A percentile compares a stretch with the other conserved stretches of the same genome.
Conservation (phyloP, 2,113 vertebrate species). For the Ifrita kowaldi region DNA sequence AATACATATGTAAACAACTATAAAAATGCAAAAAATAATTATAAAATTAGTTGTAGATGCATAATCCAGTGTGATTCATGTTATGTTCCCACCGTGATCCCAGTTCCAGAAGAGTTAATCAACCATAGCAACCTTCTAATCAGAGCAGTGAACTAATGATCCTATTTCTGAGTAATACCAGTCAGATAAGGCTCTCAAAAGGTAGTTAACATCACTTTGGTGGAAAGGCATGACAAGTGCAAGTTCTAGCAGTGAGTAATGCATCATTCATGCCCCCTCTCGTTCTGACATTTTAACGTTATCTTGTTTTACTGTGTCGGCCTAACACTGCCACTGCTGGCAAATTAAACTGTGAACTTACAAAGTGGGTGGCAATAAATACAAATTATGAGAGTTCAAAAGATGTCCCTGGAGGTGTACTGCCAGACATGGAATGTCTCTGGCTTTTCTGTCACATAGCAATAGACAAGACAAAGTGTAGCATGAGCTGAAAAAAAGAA, state of each 20-base stretch:
- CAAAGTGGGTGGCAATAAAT: conserved; percentile 87
- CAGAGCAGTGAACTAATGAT: conserved; percentile 82
- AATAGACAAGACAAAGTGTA: conserved; percentile 72
- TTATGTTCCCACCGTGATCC: conserved; percentile 67
- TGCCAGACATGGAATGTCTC: conserved; percentile 75
- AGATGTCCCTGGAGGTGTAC: conserved; percentile 79
- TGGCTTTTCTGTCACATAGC: conserved; percentile 76
- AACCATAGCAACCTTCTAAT: conserved; percentile 78
- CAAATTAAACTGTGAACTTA: conserved; percentile 87
- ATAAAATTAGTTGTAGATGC: conserved; percentile 76
- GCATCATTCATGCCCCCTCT: conserved; percentile 83
- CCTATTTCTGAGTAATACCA: conserved; percentile 80
- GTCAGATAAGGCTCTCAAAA: conserved; percentile 83
- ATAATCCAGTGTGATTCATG: conserved; percentile 65
- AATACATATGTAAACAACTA: conserved; percentile 72
- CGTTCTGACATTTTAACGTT: conserved; percentile 82
- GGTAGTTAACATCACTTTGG: conserved; percentile 84
- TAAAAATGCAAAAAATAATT: conserved; percentile 73
- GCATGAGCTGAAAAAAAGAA: conserved; percentile 62
- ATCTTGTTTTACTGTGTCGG: conserved; percentile 83
- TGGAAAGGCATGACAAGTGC: conserved; percentile 79
- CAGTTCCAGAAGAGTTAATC: conserved; percentile 81
- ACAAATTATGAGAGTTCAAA: conserved; percentile 85
- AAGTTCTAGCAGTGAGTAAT: conserved; percentile 79
- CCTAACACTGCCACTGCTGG: conserved; percentile 81